Percentiles rank a stretch among this genome's conserved stretches.
Conservation (phyloP, 2,797 vertebrate genomes). For the Macropus fuliginosus region DNA sequence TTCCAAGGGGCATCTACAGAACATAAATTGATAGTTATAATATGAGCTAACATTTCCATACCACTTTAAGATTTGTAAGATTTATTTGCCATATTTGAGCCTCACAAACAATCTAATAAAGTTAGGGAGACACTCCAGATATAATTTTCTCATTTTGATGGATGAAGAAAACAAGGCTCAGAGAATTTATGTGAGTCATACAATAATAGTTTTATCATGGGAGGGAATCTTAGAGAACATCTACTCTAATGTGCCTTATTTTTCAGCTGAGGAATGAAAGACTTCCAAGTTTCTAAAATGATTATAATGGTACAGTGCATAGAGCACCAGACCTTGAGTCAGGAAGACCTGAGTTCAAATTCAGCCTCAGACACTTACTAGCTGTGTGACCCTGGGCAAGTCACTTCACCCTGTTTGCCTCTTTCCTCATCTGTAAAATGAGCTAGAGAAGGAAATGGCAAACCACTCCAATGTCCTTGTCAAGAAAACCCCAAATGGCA, state of each 20-base stretch:
- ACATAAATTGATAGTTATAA: not conserved
- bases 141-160: not conserved
- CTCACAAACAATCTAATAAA: not conserved
- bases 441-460: not conserved
- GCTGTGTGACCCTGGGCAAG: not conserved
- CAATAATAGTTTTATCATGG: not conserved
- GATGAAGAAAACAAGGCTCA: not conserved
- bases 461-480: not conserved
- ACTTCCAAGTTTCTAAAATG: not conserved
- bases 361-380: not conserved
- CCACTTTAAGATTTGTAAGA: not conserved
- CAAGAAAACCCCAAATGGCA: not conserved
- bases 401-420: not conserved
- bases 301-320: not conserved
- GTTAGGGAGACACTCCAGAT: not conserved
- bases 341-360: conserved; percentile 6
- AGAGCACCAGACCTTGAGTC: not conserved
- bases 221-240: not conserved
- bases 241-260: not conserved
- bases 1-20: not conserved
- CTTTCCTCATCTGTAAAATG: not conserved
- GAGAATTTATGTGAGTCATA: not conserved
- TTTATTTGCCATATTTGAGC: not conserved
- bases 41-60: not conserved
- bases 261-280: not conserved